A percentile compares a stretch with the other conserved stretches of the same genome.
Evolutionary conservation across 2,797 vertebrate genomes (phyloP).

Genomic region (Mionectes olivaceus): DNA sequence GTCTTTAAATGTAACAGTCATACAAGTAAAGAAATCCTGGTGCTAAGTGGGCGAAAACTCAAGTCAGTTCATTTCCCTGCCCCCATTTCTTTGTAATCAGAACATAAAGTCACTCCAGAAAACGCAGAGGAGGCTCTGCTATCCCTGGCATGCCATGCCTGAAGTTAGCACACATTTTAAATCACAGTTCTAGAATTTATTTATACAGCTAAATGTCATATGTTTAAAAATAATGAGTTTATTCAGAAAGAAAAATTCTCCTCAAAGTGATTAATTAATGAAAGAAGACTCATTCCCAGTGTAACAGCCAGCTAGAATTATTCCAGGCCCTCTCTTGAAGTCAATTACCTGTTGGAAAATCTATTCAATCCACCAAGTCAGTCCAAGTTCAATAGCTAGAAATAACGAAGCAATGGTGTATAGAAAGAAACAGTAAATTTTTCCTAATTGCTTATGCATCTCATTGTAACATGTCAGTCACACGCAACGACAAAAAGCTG

Average conservation of each 20-base stretch:
- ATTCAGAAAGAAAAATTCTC: conserved; percentile 47
- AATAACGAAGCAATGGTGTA: conserved; percentile 3
- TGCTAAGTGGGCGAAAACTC: conserved; percentile 6
- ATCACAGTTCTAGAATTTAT: conserved; percentile 48
- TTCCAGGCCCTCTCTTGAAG: conserved; percentile 46
- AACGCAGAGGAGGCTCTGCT: conserved; percentile 61
- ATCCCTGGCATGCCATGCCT: not conserved
- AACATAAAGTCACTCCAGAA: conserved; percentile 49
- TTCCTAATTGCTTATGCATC: not conserved
- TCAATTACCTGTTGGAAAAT: conserved; percentile 68
- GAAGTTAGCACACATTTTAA: conserved; percentile 43
- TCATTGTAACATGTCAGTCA: not conserved
- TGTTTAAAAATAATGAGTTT: conserved; percentile 63
- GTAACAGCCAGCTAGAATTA: conserved; percentile 50
- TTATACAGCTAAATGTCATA: conserved; percentile 56
- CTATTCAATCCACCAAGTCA: not conserved
- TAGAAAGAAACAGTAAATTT: not conserved
- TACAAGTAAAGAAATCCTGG: not conserved
- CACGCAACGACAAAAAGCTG: not conserved
- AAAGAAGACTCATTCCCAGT: conserved; percentile 27
- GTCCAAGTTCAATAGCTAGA: conserved; percentile 57
- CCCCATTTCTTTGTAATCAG: conserved; percentile 44
- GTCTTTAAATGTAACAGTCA: not conserved
- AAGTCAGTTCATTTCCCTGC: conserved; percentile 11
- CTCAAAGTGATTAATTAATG: conserved; percentile 59